phyloP scores from a whole-genome alignment of 2,888 invertebrate species.

The Spialia ferax region DNA sequence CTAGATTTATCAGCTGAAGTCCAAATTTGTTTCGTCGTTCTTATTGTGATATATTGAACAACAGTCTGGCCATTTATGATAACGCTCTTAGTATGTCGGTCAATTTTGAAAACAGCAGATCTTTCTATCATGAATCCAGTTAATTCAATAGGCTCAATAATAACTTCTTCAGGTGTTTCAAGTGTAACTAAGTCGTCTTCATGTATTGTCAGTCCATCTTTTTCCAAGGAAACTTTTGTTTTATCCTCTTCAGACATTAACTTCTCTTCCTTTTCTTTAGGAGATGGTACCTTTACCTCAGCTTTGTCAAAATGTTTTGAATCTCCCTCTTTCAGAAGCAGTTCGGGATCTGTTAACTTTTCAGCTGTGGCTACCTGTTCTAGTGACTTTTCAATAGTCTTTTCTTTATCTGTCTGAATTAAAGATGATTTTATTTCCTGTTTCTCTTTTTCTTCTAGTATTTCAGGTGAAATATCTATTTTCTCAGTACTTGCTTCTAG shows the following conservation, averaged over 20 bases:
- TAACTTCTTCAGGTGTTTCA: conserved; percentile 9
- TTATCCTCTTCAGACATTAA: neutral
- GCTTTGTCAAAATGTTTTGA: conserved; percentile 2
- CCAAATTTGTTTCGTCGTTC: conserved; percentile 5
- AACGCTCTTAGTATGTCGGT: neutral
- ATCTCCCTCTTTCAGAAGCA: neutral
- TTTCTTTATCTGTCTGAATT: neutral
- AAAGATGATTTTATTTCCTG: neutral
- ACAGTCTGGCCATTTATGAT: neutral
- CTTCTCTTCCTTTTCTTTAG: conserved; percentile 6
- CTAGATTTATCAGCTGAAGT: neutral
- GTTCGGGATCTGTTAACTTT: conserved; percentile 19
- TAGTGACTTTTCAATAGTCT: neutral
- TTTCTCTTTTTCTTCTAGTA: neutral
- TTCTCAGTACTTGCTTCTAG: neutral
- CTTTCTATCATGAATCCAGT: conserved; percentile 8
- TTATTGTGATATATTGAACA: conserved; percentile 8
- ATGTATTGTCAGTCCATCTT: neutral
- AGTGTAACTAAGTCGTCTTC: neutral
- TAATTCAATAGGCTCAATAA: conserved; percentile 1
- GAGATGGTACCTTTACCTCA: neutral
- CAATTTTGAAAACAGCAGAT: conserved; percentile 6
- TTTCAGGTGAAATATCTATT: neutral
- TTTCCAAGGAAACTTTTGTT: neutral
- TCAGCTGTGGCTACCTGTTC: conserved; percentile 15